These are phyloP conservation scores for Drosophila persimilis DNA, from an alignment of 1,140 invertebrate species.

Conservation along the genomic window DNA sequence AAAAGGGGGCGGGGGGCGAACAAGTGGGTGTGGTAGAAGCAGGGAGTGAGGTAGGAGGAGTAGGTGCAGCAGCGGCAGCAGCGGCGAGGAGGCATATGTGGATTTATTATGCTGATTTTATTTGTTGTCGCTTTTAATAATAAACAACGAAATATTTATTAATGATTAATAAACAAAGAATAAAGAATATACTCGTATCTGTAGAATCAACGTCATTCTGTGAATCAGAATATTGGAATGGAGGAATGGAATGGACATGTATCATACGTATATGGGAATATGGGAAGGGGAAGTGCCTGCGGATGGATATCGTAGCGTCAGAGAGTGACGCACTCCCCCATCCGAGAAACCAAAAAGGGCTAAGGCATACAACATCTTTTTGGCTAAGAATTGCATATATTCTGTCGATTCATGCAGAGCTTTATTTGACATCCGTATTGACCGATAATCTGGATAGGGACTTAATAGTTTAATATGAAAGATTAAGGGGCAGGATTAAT, in stretches of 20 bases:
- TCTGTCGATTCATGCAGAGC: too few species aligned
- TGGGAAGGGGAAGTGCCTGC: neutral
- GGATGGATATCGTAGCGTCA: too few species aligned
- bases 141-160: conserved; percentile 40
- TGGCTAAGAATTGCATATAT: too few species aligned
- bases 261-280: conserved; percentile 4
- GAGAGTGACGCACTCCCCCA: too few species aligned
- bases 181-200: conserved; percentile 17
- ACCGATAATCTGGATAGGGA: too few species aligned
- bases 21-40: too few species aligned
- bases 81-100: conserved; percentile 36
- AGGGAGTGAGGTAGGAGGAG: neutral
- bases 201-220: conserved; percentile 7
- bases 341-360: too few species aligned
- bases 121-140: conserved; percentile 73
- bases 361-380: too few species aligned
- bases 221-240: conserved; percentile 27
- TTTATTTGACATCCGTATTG: too few species aligned
- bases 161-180: conserved; percentile 63
- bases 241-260: conserved; percentile 1
- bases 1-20: neutral
- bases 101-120: conserved; percentile 71
- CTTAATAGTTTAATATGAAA: too few species aligned
- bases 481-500: too few species aligned
- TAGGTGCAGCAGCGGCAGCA: neutral